Conservation (phyloP, 2,888 invertebrate genomes). For the Drosophila neoperkinsi region DNA sequence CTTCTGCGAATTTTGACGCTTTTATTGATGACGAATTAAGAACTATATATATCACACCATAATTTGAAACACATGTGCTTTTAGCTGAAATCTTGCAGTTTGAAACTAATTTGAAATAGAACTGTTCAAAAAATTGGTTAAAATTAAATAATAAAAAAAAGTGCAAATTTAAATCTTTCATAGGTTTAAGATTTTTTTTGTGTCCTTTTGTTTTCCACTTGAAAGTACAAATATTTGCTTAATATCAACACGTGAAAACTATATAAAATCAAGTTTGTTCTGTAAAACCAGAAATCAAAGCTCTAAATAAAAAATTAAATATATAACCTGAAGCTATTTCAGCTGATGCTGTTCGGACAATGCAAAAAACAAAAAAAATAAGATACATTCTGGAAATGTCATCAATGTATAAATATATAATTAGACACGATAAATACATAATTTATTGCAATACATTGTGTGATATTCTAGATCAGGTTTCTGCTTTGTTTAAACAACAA, state of each 20-base stretch:
- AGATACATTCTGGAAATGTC: slow-evolving; percentile 39
- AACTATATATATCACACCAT: neutral
- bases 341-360: slow-evolving; percentile 8
- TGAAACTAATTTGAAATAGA: neutral
- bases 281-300: neutral
- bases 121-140: neutral
- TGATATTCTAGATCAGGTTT: slow-evolving; percentile 54
- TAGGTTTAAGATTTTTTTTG: neutral
- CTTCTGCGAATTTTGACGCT: neutral
- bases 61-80: neutral
- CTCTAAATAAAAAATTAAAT: neutral
- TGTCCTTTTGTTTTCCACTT: neutral
- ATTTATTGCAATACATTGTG: slow-evolving; percentile 38
- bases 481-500: slow-evolving; percentile 30
- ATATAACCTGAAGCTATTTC: slow-evolving; percentile 31
- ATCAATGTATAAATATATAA: slow-evolving; percentile 36
- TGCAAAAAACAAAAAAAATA: neutral
- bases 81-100: neutral
- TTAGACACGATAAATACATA: slow-evolving; percentile 38
- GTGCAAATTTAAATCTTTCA: neutral
- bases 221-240: neutral
- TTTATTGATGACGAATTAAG: neutral
- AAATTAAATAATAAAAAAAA: neutral
- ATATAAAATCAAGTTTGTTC: neutral
- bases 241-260: neutral